Conservation (phyloP, 2,113 vertebrate genomes). For the Mola mola region DNA sequence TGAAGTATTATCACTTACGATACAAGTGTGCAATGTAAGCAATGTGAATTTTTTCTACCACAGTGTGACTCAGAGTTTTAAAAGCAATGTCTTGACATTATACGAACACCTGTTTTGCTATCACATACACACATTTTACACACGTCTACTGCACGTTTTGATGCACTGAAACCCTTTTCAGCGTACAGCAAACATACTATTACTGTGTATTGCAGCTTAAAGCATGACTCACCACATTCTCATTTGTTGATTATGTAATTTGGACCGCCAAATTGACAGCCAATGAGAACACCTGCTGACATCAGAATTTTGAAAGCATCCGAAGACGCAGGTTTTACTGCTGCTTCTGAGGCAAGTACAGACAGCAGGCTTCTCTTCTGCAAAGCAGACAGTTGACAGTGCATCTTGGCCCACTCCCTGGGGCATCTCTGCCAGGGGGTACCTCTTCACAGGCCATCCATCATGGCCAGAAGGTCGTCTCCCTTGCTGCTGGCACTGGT, state of each 20-base stretch:
- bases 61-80: not conserved
- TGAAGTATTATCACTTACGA: no score
- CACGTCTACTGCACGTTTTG: conserved; percentile 11
- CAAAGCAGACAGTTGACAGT: conserved; percentile 21
- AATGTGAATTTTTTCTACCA: not conserved
- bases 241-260: conserved; percentile 26
- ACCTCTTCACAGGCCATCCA: conserved; percentile 88
- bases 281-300: conserved; percentile 10
- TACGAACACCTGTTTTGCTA: conserved; percentile 17
- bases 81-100: not conserved
- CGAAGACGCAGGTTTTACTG: conserved; percentile 29
- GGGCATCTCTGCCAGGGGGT: conserved; percentile 13
- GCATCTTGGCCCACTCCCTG: conserved; percentile 1
- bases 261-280: conserved; percentile 17
- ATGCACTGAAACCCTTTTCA: conserved; percentile 13
- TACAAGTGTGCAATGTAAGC: not conserved
- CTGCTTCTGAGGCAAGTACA: conserved; percentile 30
- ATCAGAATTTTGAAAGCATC: conserved; percentile 28
- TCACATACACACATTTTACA: conserved; percentile 14
- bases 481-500: conserved; percentile 85
- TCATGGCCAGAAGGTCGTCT: conserved; percentile 93
- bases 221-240: conserved; percentile 2
- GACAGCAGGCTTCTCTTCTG: conserved; percentile 37
- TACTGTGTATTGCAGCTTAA: conserved; percentile 16
- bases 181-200: conserved; percentile 22